A percentile compares a stretch with the other conserved stretches of the same genome.
phyloP scores from a whole-genome alignment of 2,797 vertebrate genomes.

The Artibeus jamaicensis region DNA sequence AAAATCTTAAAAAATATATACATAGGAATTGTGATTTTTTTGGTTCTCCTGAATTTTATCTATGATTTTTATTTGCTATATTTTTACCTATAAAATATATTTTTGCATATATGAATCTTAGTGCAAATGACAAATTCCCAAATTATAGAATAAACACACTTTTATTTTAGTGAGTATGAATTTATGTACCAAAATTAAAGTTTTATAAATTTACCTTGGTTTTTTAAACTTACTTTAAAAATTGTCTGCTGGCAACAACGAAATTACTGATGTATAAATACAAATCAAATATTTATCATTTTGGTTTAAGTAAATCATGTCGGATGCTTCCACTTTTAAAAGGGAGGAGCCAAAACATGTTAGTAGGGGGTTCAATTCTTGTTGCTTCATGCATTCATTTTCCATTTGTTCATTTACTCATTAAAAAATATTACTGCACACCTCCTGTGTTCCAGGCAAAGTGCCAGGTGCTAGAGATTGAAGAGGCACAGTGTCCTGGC shows the following conservation, averaged over 20 bases:
- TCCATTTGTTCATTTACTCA: background rate
- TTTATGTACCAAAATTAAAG: background rate
- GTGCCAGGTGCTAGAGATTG: background rate
- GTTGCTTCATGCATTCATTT: background rate
- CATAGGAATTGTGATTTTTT: background rate
- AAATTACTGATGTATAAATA: background rate
- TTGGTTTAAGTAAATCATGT: background rate
- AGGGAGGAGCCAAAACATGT: background rate
- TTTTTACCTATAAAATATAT: background rate
- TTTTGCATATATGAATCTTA: background rate
- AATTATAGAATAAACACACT: background rate
- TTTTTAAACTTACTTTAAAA: background rate
- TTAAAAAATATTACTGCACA: background rate
- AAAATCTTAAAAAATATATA: background rate
- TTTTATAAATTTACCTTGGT: background rate
- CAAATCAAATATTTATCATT: background rate
- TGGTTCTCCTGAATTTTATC: background rate
- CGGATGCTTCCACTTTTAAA: background rate
- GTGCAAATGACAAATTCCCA: background rate
- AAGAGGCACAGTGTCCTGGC: background rate
- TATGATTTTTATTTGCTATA: background rate
- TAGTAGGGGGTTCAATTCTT: background rate
- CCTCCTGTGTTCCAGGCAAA: background rate
- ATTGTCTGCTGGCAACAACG: background rate
- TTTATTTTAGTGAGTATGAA: conserved; percentile 15